phyloP scores from a whole-genome alignment of 2,113 vertebrate species.

The Lipophrys pholis region DNA sequence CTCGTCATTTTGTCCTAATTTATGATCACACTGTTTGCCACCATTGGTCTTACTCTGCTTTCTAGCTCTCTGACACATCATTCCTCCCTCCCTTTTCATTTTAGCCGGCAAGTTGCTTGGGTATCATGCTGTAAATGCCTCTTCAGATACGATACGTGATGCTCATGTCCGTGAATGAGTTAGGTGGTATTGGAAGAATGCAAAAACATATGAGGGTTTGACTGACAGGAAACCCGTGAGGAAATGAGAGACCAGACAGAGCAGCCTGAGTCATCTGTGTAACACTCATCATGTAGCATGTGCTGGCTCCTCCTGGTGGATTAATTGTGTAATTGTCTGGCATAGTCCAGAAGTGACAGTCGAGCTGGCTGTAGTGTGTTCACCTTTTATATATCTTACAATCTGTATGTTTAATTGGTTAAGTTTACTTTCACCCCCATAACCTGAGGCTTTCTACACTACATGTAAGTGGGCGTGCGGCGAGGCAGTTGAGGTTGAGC shows the following conservation, averaged over 20 bases:
- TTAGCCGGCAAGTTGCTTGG: constrained; percentile 9
- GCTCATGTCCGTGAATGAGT: constrained; percentile 16
- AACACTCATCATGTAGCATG: too few relatives aligned
- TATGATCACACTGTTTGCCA: background rate
- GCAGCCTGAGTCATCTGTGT: too few relatives aligned
- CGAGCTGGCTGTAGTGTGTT: background rate
- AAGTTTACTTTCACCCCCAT: background rate
- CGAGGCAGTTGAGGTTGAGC: too few relatives aligned
- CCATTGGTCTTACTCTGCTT: constrained; percentile 2
- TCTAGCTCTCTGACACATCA: constrained; percentile 12
- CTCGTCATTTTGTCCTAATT: constrained; percentile 10
- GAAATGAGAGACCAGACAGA: constrained; percentile 45
- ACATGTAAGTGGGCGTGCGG: background rate
- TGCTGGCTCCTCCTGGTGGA: constrained; percentile 63
- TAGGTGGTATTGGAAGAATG: constrained; percentile 38
- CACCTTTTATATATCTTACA: background rate
- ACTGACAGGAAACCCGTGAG: constrained; percentile 52
- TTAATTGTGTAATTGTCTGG: background rate
- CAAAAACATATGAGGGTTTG: constrained; percentile 8
- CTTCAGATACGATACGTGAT: constrained; percentile 11
- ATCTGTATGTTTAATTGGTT: background rate
- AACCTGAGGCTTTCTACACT: background rate
- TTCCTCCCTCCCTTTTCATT: constrained; percentile 14
- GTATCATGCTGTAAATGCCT: constrained; percentile 6
- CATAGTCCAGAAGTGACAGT: background rate